Conservation (phyloP, 2,797 vertebrate genomes). For the Aplochiton taeniatus region DNA sequence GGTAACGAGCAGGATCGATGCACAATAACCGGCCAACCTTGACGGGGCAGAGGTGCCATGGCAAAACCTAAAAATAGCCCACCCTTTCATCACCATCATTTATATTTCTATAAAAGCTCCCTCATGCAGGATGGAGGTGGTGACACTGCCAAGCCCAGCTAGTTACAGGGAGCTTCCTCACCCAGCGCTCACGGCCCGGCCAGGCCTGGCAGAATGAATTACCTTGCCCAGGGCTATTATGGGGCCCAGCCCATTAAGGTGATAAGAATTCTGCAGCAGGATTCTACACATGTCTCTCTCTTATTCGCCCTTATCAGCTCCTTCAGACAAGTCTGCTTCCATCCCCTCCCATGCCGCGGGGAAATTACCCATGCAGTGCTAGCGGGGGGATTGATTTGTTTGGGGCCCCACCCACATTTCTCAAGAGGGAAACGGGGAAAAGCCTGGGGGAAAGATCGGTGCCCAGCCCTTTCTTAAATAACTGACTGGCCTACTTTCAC, state of each 20-base stretch:
- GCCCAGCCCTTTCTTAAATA: neutral
- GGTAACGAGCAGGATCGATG: constrained; percentile 4
- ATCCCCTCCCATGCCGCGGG: constrained; percentile 36
- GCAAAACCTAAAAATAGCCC: constrained; percentile 10
- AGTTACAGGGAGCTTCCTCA: constrained; percentile 27
- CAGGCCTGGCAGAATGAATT: constrained; percentile 51
- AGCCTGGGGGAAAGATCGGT: neutral
- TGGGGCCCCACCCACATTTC: no score
- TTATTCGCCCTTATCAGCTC: constrained; percentile 57
- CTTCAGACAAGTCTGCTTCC: constrained; percentile 37
- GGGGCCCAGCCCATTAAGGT: constrained; percentile 46
- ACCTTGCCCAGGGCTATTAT: constrained; percentile 40
- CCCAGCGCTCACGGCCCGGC: constrained; percentile 24
- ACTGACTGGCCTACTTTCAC: constrained; percentile 15
- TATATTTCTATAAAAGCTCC: constrained; percentile 10
- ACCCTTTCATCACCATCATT: constrained; percentile 20
- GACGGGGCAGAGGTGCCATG: constrained; percentile 14
- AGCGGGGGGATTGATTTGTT: no score
- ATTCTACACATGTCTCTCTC: constrained; percentile 42
- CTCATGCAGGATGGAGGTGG: constrained; percentile 23
- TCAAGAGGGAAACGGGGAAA: constrained; percentile 23
- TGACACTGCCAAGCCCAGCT: constrained; percentile 17
- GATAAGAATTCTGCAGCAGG: constrained; percentile 56
- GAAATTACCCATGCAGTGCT: constrained; percentile 32
- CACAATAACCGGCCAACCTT: neutral